Evolutionary conservation across 2,797 vertebrate species (phyloP), one percentile per base, ranked within the genome.

Genomic region (Gymnothorax javanicus): DNA sequence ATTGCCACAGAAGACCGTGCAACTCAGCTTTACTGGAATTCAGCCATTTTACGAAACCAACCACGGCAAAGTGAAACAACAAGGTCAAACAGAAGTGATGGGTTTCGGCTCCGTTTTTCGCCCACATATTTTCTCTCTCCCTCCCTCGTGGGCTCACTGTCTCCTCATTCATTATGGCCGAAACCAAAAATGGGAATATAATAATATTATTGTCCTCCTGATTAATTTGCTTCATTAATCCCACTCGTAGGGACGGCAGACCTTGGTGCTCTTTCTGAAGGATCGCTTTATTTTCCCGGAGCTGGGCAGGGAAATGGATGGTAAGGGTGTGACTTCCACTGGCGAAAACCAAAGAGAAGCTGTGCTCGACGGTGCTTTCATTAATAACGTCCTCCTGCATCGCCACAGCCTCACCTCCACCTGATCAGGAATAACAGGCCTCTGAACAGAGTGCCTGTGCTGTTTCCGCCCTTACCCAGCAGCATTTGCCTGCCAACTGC

Each of bases 401-500:
- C 33, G 15, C 73, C 5, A 1, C 73, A 13, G 5, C 73, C 87
- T 91, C 90, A 91, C 85, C 64, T 90, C 89, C 33, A 13, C 50
- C 93, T 92, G 93, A 93, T 94, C 91, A 93, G 91, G 91, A 94
- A 93, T 92, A 93, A 95, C 94, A 91, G 89, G 88, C 88, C 91
- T 89, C 93, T 91, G 92, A 94, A 94, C 15, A 25, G n/a, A 59
- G 57, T 94, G 90, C 92, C 89, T 52, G 87, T 87, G 91, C 89
- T 57, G 54, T 23, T 82, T 58, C 79, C 4, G 54, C 79, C 25
- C 8, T n/a, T 83, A 58, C 81, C 15, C 81, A 27, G 57, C 9
- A 11, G 23, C 56, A 15, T 58, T n/a, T 15, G 81, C 9, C 56
- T 15, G 54, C 54, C 81, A 56, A 57, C 54, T 83, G n/a, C 25